Evolutionary conservation across 1,140 invertebrate genomes (phyloP), one percentile per base, ranked within the genome.

Genomic region (Metopolophium dirhodum): DNA sequence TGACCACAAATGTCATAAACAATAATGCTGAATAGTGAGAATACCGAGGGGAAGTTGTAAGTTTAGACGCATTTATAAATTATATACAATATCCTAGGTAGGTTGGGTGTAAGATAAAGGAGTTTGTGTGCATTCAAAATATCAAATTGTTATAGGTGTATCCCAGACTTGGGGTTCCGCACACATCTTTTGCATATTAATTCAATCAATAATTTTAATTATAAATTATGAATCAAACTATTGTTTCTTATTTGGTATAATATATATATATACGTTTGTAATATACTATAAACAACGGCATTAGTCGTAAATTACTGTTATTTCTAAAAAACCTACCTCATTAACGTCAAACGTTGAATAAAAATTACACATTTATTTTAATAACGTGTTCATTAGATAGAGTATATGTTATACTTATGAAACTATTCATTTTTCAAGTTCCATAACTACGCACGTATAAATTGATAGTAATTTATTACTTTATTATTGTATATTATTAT

Each of bases 81-180:
- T 88, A 88, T 88, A 35, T 23, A 51, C 20, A 88, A n/a, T 88
- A 88, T 51, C 47, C 18, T 22, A 20, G 1, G 23, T 18, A 20
- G 61, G 30, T 49, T 30, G 11, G 14, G 30, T n/a, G 30, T 88
- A 88, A 51, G 47, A 88, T 88, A 35, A 35, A 51, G 45, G 85
- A 87, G 30, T 47, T 88, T 51, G 18, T 51, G 18, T 35, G n/a
- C 51, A 88, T 88, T 88, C 30, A 88, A 51, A 87, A 88, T 88
- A 88, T 88, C 30, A 88, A 88, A 88, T 35, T 88, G n/a, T 35
- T 51, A 77, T 20, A 77, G 61, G 61, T 77, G 61, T 88, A 26
- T 11, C 37, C 23, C 41, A 37, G 20, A 41, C 37, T 41, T 41
- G 41, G 22, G 37, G 26, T 85, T 41, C 37, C 37, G 23, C 11